These are phyloP conservation scores for Rhamphomyia laevipes DNA, from an alignment of 2,888 invertebrate genomes.

Conservation along the genomic window DNA sequence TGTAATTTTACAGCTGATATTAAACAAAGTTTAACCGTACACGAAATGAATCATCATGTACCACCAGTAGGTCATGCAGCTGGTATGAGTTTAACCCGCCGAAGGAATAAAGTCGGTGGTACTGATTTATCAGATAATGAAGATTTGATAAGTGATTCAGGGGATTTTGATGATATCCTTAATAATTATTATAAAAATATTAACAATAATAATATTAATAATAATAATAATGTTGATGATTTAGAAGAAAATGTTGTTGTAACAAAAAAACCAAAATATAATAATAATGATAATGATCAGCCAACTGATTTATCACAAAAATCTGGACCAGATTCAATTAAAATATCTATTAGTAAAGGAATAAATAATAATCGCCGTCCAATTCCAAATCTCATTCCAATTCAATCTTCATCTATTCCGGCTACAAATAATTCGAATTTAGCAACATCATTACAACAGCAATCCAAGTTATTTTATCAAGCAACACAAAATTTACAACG, in stretches of 20 bases:
- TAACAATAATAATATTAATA: slow-evolving; percentile 24
- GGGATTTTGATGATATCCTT: slow-evolving; percentile 31
- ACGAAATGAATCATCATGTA: slow-evolving; percentile 83
- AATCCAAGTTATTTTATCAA: too few species aligned
- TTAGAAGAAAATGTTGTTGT: slow-evolving; percentile 22
- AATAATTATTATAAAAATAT: slow-evolving; percentile 30
- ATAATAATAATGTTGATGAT: slow-evolving; percentile 20
- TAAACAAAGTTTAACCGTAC: slow-evolving; percentile 81
- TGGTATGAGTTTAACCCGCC: slow-evolving; percentile 44
- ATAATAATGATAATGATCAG: slow-evolving; percentile 26
- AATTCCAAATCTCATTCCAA: slow-evolving; percentile 64
- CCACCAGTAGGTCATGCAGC: slow-evolving; percentile 59
- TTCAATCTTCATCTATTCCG: slow-evolving; percentile 33
- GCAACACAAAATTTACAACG: neutral
- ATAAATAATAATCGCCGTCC: slow-evolving; percentile 44
- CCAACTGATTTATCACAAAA: slow-evolving; percentile 37
- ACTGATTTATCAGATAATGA: slow-evolving; percentile 34
- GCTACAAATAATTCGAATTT: neutral
- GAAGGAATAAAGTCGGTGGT: slow-evolving; percentile 66
- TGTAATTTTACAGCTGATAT: slow-evolving; percentile 88
- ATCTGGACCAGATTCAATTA: slow-evolving; percentile 34
- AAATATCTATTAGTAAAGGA: slow-evolving; percentile 13
- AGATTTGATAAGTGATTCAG: slow-evolving; percentile 16
- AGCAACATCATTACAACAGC: neutral
- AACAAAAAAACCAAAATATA: slow-evolving; percentile 12